A percentile compares a stretch with the other conserved stretches of the same genome.
Evolutionary conservation across 30 jellyfish, hydroid and myxozoan species (phyloP).

Genomic region (Chrysaora quinquecirrha): DNA sequence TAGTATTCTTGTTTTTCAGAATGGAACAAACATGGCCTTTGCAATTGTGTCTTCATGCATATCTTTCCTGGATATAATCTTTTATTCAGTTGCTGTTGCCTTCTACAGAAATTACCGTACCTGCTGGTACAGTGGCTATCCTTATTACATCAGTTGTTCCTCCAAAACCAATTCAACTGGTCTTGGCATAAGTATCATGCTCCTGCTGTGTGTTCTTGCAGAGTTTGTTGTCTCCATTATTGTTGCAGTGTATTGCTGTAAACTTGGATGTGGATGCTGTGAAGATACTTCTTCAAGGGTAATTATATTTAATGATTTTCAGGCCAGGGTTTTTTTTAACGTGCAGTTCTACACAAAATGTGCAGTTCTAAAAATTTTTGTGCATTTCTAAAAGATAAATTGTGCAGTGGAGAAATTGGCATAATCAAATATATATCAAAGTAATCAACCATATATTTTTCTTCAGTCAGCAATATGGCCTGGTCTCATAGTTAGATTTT

Average conservation of each 20-base stretch:
- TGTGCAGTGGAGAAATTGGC: too few species aligned
- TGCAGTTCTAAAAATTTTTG: too few species aligned
- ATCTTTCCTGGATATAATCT: slow-evolving; percentile 18
- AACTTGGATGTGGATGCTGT: not conserved
- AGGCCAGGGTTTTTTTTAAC: too few species aligned
- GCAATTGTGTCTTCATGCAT: slow-evolving; percentile 46
- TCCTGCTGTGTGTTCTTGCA: not conserved
- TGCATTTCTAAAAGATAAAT: too few species aligned
- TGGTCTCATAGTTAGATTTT: too few species aligned
- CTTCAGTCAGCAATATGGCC: too few species aligned
- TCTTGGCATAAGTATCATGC: not conserved
- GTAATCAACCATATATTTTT: too few species aligned
- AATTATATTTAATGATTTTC: too few species aligned
- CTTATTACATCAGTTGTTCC: not conserved
- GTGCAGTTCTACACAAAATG: too few species aligned
- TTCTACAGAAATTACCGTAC: not conserved
- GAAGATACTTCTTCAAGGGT: not conserved
- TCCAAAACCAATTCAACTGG: not conserved
- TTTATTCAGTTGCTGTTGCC: slow-evolving; percentile 30
- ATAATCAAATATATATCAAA: too few species aligned
- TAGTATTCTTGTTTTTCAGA: too few species aligned
- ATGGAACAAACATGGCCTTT: slow-evolving; percentile 56
- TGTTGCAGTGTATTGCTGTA: not conserved
- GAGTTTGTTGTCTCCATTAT: not conserved
- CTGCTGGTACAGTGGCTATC: not conserved